Evolutionary conservation across 2,888 invertebrate genomes (phyloP).

Genomic region (Drosophila austrosaltans): DNA sequence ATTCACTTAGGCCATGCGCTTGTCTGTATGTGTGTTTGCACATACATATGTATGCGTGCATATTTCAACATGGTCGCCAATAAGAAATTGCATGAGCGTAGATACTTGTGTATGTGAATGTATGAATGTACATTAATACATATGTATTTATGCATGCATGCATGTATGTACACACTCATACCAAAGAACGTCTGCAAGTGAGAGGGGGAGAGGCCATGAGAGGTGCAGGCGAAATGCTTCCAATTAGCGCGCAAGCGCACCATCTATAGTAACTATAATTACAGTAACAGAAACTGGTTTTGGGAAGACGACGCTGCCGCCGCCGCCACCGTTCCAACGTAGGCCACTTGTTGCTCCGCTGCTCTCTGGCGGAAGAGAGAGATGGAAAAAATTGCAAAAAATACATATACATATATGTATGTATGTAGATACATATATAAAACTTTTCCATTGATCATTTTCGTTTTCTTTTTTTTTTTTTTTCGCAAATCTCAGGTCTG

Average conservation of each 20-base stretch:
- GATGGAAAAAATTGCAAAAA: slow-evolving; percentile 64
- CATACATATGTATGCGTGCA: slow-evolving; percentile 22
- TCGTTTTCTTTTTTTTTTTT: slow-evolving; percentile 30
- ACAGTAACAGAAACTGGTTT: slow-evolving; percentile 60
- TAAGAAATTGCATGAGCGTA: slow-evolving; percentile 75
- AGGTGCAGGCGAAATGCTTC: slow-evolving; percentile 43
- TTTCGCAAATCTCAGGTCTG: slow-evolving; percentile 14
- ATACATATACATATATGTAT: not conserved
- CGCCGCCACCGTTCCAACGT: slow-evolving; percentile 13
- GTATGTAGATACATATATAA: not conserved
- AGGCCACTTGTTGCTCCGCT: slow-evolving; percentile 42
- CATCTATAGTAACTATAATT: slow-evolving; percentile 42
- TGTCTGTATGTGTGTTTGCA: slow-evolving; percentile 12
- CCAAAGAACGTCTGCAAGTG: slow-evolving; percentile 43
- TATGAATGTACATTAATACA: slow-evolving; percentile 42
- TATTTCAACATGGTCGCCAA: slow-evolving; percentile 71
- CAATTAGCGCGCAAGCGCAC: slow-evolving; percentile 72
- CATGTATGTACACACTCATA: slow-evolving; percentile 22
- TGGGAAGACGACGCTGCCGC: slow-evolving; percentile 55
- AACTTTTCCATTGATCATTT: slow-evolving; percentile 77
- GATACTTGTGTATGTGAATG: not conserved
- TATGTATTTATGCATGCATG: slow-evolving; percentile 44
- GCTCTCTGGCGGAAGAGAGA: slow-evolving; percentile 43
- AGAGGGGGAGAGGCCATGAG: slow-evolving; percentile 1
- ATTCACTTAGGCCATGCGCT: slow-evolving; percentile 68